phyloP scores from a whole-genome alignment of 1,140 invertebrate species.

The silkworm (Bombyx mori) region ASM3026992v2 NC_085111.1:3104501-3105000 shows the following conservation, averaged over 20 bases:
- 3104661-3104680: conserved; percentile 26
- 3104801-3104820: conserved; percentile 11
- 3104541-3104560: no score
- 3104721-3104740: background rate
- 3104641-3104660: conserved; percentile 31
- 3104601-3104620: no score
- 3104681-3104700: conserved; percentile 6
- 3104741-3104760: background rate
- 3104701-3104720: background rate
- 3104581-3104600: no score
- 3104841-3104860: conserved; percentile 25
- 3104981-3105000: conserved; percentile 14
- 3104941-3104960: no score
- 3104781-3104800: conserved; percentile 6
- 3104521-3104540: no score
- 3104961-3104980: no score
- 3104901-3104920: background rate
- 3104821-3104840: conserved; percentile 32
- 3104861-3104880: background rate
- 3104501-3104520: no score
- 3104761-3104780: conserved; percentile 5
- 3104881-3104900: conserved; percentile 31
- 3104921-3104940: no score
- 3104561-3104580: no score
- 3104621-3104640: conserved; percentile 7